These are phyloP conservation scores for Acheta domesticus DNA, from an alignment of 2,888 invertebrate genomes.

Conservation along the genomic window DNA sequence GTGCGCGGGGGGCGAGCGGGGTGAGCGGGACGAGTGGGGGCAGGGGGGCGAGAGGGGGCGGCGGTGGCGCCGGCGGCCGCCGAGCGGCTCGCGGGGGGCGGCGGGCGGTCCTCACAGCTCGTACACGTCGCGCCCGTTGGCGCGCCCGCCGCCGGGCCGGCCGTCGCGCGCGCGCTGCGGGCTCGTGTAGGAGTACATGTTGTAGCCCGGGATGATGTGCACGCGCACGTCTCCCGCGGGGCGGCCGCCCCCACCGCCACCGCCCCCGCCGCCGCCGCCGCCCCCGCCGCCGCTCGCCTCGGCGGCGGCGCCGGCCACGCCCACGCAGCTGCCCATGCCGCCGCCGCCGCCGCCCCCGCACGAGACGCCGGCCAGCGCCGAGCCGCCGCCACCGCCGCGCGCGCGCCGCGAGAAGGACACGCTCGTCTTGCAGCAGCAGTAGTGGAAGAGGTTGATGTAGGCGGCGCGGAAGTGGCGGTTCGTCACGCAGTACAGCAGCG, in stretches of 20 bases:
- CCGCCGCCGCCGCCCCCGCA: slow-evolving; percentile 10
- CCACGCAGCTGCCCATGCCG: slow-evolving; percentile 45
- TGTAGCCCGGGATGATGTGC: slow-evolving; percentile 69
- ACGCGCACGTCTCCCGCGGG: slow-evolving; percentile 64
- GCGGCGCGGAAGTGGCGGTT: slow-evolving; percentile 68
- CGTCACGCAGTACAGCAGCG: slow-evolving; percentile 61
- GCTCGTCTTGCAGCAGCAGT: slow-evolving; percentile 76
- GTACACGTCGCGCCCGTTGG: slow-evolving; percentile 55
- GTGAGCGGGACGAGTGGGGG: too few species aligned
- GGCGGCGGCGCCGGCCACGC: slow-evolving; percentile 58
- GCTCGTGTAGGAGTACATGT: slow-evolving; percentile 62
- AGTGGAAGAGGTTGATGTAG: slow-evolving; percentile 70
- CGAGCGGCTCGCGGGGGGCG: neutral
- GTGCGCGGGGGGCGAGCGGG: too few species aligned
- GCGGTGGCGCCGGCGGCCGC: neutral
- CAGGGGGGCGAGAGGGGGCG: too few species aligned
- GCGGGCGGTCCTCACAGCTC: slow-evolving; percentile 47
- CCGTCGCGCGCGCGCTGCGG: slow-evolving; percentile 51
- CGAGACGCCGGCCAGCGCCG: slow-evolving; percentile 53
- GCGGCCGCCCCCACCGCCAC: slow-evolving; percentile 46
- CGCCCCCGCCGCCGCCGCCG: slow-evolving; percentile 52
- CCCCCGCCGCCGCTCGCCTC: slow-evolving; percentile 53
- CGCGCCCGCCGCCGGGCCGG: slow-evolving; percentile 46
- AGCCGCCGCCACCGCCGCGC: slow-evolving; percentile 50
- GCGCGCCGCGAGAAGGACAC: slow-evolving; percentile 63